phyloP scores from a whole-genome alignment of 2,113 vertebrate species.

The Cyanoramphus novaezelandiae region DNA sequence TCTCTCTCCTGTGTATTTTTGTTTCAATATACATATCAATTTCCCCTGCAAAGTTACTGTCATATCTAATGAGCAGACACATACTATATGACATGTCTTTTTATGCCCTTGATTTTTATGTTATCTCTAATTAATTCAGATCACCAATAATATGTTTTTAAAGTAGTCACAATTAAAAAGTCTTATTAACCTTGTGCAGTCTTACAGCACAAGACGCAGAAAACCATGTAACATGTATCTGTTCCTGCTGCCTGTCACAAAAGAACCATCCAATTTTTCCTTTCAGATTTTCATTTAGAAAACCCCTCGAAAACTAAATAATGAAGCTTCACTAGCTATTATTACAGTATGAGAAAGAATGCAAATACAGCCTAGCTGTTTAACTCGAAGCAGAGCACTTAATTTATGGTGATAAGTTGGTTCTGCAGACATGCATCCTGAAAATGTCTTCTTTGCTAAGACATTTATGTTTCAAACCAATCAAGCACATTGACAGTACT shows the following conservation, averaged over 20 bases:
- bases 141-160: conserved; percentile 19
- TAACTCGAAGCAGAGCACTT: not conserved
- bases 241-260: not conserved
- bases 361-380: not conserved
- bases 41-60: conserved; percentile 14
- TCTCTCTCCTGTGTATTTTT: conserved; percentile 14
- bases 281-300: not conserved
- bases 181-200: not conserved
- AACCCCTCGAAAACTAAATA: not conserved
- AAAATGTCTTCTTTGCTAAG: not conserved
- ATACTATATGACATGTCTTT: not conserved
- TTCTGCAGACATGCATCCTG: not conserved
- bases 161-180: not conserved
- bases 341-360: not conserved
- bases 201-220: not conserved
- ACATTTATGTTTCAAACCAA: not conserved
- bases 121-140: conserved; percentile 36
- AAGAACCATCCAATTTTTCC: not conserved
- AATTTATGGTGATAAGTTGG: not conserved
- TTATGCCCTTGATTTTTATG: conserved; percentile 31
- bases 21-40: conserved; percentile 36
- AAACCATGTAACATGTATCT: not conserved
- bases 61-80: conserved; percentile 41
- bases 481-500: not conserved
- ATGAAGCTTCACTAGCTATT: not conserved